Conservation (phyloP, 2,113 vertebrate species). For the Labeo rohita region DNA sequence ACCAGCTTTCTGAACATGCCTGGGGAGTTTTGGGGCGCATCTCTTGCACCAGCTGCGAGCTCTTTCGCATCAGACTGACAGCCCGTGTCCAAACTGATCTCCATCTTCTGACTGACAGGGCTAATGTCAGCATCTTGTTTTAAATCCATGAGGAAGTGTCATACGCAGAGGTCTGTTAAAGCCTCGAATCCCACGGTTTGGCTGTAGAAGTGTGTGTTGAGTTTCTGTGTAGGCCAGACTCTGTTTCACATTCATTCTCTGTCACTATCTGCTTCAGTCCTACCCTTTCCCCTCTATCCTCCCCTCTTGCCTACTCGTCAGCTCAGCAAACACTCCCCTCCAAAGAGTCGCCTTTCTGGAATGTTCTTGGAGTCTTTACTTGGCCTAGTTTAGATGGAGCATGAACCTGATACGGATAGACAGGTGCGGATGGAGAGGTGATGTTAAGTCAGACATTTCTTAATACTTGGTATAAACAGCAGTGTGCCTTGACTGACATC, state of each 20-base stretch:
- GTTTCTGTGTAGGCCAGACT: neutral
- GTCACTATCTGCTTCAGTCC: constrained; percentile 22
- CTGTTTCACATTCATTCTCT: constrained; percentile 15
- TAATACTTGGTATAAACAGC: neutral
- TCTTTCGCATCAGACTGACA: constrained; percentile 75
- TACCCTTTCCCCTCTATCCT: constrained; percentile 52
- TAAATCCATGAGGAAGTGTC: constrained; percentile 31
- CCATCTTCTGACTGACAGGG: constrained; percentile 83
- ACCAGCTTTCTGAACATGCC: constrained; percentile 88
- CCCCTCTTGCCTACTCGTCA: constrained; percentile 68
- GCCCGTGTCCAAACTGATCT: constrained; percentile 82
- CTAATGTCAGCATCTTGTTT: constrained; percentile 46
- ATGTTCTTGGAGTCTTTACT: constrained; percentile 68
- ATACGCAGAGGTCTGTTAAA: neutral
- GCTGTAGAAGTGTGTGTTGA: neutral
- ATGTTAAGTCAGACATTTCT: neutral
- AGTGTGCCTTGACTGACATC: neutral
- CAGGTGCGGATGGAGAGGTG: neutral
- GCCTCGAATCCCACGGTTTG: neutral
- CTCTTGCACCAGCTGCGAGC: constrained; percentile 80
- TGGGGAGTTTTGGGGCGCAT: constrained; percentile 80
- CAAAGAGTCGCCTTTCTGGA: constrained; percentile 75
- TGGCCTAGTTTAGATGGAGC: constrained; percentile 2
- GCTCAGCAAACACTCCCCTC: constrained; percentile 78
- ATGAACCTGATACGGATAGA: neutral